A percentile compares a stretch with the other conserved stretches of the same genome.
Evolutionary conservation across 2,888 invertebrate species (phyloP).

Genomic region (Leucoma salicis): DNA sequence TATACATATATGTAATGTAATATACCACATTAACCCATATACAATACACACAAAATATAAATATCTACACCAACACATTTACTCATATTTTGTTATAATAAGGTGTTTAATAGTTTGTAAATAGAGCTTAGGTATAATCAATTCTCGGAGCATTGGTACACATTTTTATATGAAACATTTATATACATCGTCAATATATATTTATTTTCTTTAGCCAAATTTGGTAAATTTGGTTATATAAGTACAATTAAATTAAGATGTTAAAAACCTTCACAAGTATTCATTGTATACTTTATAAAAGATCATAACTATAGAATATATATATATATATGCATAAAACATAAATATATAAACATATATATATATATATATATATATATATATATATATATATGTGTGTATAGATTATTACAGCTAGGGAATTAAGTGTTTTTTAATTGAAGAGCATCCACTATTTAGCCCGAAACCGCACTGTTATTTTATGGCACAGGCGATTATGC

Average conservation of each 20-base stretch:
- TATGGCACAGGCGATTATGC: too few relatives aligned
- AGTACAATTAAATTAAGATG: background rate
- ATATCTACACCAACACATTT: constrained; percentile 20
- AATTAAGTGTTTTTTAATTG: too few relatives aligned
- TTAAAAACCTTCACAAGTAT: too few relatives aligned
- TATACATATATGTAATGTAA: constrained; percentile 44
- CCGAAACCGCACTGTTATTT: too few relatives aligned
- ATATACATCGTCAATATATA: background rate
- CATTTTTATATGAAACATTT: background rate
- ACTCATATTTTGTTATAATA: background rate
- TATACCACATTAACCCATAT: constrained; percentile 41
- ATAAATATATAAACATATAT: too few relatives aligned
- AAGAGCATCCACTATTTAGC: too few relatives aligned
- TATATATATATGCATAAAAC: too few relatives aligned
- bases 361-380: too few relatives aligned
- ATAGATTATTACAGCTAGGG: too few relatives aligned
- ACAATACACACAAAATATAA: constrained; percentile 21
- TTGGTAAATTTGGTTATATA: background rate
- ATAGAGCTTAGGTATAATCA: constrained; percentile 3
- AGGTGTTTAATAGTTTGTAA: background rate
- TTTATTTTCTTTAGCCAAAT: background rate
- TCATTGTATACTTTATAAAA: too few relatives aligned
- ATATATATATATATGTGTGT: too few relatives aligned
- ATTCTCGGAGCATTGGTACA: constrained; percentile 3
- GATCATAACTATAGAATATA: too few relatives aligned